A percentile compares a stretch with the other conserved stretches of the same genome.
These are phyloP conservation scores for Parnassius orleans DNA, from an alignment of 2,888 invertebrate genomes.

Conservation along the genomic window DNA sequence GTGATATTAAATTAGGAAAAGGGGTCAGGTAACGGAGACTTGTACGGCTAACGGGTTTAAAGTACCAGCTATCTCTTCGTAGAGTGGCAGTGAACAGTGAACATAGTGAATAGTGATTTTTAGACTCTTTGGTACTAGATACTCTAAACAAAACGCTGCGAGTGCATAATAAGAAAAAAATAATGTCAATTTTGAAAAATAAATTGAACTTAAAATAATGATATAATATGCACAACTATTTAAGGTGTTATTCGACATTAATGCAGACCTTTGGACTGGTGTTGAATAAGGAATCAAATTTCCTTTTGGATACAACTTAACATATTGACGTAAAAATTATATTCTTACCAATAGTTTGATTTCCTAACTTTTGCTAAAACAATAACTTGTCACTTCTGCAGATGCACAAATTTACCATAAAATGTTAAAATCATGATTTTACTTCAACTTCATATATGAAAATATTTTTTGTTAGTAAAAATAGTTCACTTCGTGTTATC, in stretches of 20 bases:
- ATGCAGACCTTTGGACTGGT: background rate
- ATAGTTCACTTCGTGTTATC: constrained; percentile 23
- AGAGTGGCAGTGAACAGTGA: background rate
- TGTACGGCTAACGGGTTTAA: constrained; percentile 31
- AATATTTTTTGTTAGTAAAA: background rate
- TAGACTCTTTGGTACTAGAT: too few relatives aligned
- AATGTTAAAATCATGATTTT: too few relatives aligned
- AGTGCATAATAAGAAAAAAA: too few relatives aligned
- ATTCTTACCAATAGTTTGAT: background rate
- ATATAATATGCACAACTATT: too few relatives aligned
- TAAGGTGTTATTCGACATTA: background rate
- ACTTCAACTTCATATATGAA: too few relatives aligned
- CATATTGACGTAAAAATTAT: constrained; percentile 1
- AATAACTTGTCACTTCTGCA: too few relatives aligned
- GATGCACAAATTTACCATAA: too few relatives aligned
- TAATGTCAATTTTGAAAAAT: too few relatives aligned
- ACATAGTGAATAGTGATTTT: too few relatives aligned
- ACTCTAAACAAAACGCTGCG: too few relatives aligned
- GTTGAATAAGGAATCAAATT: background rate
- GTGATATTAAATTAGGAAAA: constrained; percentile 27
- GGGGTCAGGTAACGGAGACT: constrained; percentile 39
- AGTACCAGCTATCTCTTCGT: constrained; percentile 4
- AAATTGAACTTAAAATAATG: too few relatives aligned
- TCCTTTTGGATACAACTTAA: background rate
- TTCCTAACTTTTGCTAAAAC: too few relatives aligned